These are phyloP conservation scores for Nomada fucata DNA, from an alignment of 2,888 invertebrate genomes.

Conservation along the genomic window DNA sequence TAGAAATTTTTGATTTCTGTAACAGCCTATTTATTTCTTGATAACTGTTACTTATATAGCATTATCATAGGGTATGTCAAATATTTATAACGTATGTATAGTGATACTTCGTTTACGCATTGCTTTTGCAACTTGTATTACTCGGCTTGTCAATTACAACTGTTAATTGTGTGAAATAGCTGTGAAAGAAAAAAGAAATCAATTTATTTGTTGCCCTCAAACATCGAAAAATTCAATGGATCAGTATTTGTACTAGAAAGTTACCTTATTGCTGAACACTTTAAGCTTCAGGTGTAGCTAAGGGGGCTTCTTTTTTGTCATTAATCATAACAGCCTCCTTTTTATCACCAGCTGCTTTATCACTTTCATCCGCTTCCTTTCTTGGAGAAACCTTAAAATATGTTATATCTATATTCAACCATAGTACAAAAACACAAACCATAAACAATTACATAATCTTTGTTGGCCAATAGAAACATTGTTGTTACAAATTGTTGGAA, in stretches of 20 bases:
- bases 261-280: constrained; percentile 66
- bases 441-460: constrained; percentile 13
- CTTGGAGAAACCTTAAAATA: constrained; percentile 80
- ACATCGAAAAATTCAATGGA: not conserved
- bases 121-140: constrained; percentile 72
- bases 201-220: constrained; percentile 17
- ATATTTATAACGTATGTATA: constrained; percentile 76
- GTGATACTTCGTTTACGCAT: constrained; percentile 70
- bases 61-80: constrained; percentile 77
- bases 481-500: not conserved
- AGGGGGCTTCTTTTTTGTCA: constrained; percentile 81
- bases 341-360: constrained; percentile 75
- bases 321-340: constrained; percentile 78
- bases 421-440: not conserved
- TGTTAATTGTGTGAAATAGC: constrained; percentile 64
- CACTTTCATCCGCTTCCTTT: constrained; percentile 80
- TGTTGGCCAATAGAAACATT: constrained; percentile 8
- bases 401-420: not conserved
- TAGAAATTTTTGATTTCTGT: constrained; percentile 66
- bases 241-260: not conserved
- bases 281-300: constrained; percentile 81
- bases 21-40: constrained; percentile 67
- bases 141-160: constrained; percentile 72
- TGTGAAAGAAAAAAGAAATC: constrained; percentile 40
- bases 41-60: constrained; percentile 76